Percentiles rank a stretch among this genome's conserved stretches.
phyloP scores from a whole-genome alignment of 2,888 invertebrate species.

The Gastracanthus pulcherrimus region DNA sequence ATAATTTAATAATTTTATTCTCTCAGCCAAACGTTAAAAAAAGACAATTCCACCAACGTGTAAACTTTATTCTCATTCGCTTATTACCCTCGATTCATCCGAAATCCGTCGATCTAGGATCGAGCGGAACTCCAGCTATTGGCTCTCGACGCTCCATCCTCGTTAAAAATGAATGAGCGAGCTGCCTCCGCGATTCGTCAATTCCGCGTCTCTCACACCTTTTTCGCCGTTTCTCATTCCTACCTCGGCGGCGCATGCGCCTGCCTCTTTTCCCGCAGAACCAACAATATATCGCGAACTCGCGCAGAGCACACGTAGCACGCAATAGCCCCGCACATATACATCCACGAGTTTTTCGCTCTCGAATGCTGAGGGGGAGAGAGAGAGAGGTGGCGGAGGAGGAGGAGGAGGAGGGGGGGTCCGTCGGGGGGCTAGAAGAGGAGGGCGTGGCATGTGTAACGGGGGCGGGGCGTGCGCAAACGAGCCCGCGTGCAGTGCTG shows the following conservation, averaged over 20 bases:
- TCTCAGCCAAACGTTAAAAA: no score
- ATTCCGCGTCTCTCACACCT: neutral
- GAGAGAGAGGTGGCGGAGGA: constrained; percentile 2
- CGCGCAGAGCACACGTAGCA: neutral
- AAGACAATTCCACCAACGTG: no score
- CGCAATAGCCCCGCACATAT: neutral
- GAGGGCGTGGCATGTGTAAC: constrained; percentile 51
- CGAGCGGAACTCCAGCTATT: neutral
- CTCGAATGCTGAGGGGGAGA: constrained; percentile 10
- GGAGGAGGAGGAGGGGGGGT: constrained; percentile 6
- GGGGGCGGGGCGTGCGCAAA: constrained; percentile 48
- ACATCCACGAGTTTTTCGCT: constrained; percentile 37
- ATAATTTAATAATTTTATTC: no score
- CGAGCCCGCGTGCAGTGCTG: neutral
- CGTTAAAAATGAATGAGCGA: neutral
- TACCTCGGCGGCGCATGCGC: neutral
- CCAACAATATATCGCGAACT: neutral
- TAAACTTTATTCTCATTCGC: neutral
- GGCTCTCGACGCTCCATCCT: neutral
- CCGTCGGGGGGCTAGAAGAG: constrained; percentile 42
- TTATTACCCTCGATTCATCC: neutral
- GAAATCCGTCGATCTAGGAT: no score
- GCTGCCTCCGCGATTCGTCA: neutral
- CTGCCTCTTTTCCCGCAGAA: neutral
- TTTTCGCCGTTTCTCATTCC: neutral